Base-by-base conservation (phyloP, 2,797 vertebrate genomes). In the Poeciliopsis presidionis region DNA sequence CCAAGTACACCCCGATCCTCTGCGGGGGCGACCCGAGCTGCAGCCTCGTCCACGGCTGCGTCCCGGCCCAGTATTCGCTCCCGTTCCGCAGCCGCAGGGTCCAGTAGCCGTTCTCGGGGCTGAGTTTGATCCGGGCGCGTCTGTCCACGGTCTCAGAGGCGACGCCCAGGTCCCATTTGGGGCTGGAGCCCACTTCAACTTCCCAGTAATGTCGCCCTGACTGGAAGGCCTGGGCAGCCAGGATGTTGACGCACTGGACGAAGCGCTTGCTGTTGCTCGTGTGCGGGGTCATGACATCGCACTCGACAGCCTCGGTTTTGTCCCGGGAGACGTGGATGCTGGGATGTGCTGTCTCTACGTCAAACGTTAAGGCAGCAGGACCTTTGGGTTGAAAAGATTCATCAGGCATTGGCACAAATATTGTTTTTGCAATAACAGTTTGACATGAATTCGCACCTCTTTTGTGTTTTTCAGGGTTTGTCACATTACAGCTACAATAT, bases 81-180 rank as follows among this genome's bases (percentile, higher is more conserved):
- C 88, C 82, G 6, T 95, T 95, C 1, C 96, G 92, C 87, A 97
- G 92, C 14, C 97, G 95, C 41, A 98, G 91, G 0, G 97, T 95
- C 97, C 97, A 97, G 94, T 96, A 97, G 71, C 97, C 97, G 0
- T 88, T 97, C 51, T 95, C 94, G 0, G 96, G 96, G 70, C 95
- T 96, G 79, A 97, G 93, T 90, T 94, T 96, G 87, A 97, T 95
- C 72, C 94, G 93, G 0, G 87, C 87, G 0, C 86, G 89, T 20
- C 96, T 82, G 86, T 97, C 93, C 0, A 96, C 94, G 0, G 85
- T 70, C 82, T 97, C 96, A 0, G 95, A 92, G 0, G 96, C 96
- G 79, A 97, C 95, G 2, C 97, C 97, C 80, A 97, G 76, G 87
- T 97, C 97, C 97, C 96, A 98, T 83, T 97, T 97, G 65, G 94